Conservation (phyloP, 2,113 vertebrate genomes). For the Epinephelus cyanopodus region DNA sequence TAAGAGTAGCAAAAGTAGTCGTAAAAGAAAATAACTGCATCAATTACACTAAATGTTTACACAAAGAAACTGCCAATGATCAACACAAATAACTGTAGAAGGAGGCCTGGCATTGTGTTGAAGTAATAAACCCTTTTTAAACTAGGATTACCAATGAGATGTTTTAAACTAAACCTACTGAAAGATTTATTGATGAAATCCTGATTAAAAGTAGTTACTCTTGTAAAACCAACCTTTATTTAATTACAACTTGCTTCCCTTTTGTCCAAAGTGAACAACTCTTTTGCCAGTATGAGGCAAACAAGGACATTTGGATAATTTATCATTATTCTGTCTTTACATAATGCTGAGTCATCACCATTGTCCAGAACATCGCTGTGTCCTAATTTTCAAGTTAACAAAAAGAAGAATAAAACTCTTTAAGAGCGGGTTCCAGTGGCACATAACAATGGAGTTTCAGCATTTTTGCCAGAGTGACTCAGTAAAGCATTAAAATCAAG, state of each 20-base stretch:
- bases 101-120: background rate
- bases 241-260: background rate
- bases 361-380: background rate
- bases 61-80: background rate
- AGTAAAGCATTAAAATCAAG: background rate
- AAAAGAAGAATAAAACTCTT: background rate
- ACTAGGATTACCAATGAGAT: background rate
- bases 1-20: background rate
- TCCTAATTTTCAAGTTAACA: background rate
- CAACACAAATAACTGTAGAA: background rate
- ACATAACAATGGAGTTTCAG: background rate
- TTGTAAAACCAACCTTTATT: background rate
- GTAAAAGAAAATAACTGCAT: background rate
- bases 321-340: background rate
- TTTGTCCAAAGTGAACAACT: background rate
- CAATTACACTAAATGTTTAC: background rate
- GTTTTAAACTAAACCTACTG: background rate
- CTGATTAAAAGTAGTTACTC: background rate
- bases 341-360: background rate
- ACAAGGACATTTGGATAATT: background rate
- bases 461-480: conserved; percentile 2
- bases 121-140: background rate
- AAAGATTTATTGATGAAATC: background rate
- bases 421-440: background rate
- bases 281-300: background rate